Percentiles rank a stretch among this genome's conserved stretches.
Evolutionary conservation across 2,888 invertebrate species (phyloP).

Genomic region (Luperina testacea): DNA sequence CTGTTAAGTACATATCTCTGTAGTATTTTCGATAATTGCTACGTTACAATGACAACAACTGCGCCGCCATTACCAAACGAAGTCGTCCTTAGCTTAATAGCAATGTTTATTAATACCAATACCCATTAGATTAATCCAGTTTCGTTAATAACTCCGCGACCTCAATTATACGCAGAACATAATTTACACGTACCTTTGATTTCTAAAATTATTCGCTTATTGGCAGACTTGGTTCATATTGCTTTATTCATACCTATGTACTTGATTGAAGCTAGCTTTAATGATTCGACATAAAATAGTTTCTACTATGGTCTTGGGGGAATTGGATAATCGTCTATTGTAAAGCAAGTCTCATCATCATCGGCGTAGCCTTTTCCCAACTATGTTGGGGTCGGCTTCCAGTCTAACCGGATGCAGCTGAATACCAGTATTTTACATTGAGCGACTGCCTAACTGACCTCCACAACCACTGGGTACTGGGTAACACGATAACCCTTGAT

Average conservation of each 20-base stretch:
- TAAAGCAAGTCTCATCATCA: too few species aligned
- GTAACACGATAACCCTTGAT: too few species aligned
- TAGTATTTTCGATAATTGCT: slow-evolving; percentile 23
- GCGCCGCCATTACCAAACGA: slow-evolving; percentile 9
- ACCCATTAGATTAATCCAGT: slow-evolving; percentile 59
- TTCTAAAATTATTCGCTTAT: slow-evolving; percentile 58
- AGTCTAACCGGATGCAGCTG: too few species aligned
- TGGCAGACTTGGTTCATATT: slow-evolving; percentile 22
- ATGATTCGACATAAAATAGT: not conserved
- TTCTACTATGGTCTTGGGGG: not conserved
- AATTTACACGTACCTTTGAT: slow-evolving; percentile 62
- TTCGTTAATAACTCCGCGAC: slow-evolving; percentile 55
- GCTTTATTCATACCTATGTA: slow-evolving; percentile 4
- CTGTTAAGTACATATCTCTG: not conserved
- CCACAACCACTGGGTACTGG: too few species aligned
- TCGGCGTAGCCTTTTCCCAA: too few species aligned
- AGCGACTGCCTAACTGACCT: too few species aligned
- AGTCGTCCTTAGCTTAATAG: slow-evolving; percentile 52
- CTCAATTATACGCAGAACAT: slow-evolving; percentile 57
- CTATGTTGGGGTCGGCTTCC: too few species aligned
- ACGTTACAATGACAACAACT: slow-evolving; percentile 24
- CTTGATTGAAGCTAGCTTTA: not conserved
- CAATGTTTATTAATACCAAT: slow-evolving; percentile 48
- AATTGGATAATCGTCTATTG: not conserved
- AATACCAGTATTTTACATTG: too few species aligned